Conservation (phyloP, 2,113 vertebrate genomes). For the Periophthalmodon schlosseri region DNA sequence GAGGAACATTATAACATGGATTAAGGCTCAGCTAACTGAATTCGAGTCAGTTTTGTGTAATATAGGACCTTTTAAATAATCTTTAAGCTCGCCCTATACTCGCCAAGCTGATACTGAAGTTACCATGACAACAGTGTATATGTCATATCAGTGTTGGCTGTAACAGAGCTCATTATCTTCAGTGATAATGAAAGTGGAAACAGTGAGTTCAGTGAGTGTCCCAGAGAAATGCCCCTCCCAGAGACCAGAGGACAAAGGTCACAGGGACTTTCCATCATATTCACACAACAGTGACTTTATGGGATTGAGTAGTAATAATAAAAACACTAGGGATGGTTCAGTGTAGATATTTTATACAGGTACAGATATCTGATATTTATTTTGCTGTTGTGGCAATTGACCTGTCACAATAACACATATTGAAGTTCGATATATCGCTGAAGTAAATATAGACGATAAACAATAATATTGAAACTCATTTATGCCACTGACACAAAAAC, state of each 20-base stretch:
- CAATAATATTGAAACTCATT: too few species aligned
- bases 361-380: too few species aligned
- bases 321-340: neutral
- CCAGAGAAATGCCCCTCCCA: neutral
- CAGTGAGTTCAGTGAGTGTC: neutral
- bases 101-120: neutral
- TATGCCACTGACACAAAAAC: too few species aligned
- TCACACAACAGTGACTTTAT: neutral
- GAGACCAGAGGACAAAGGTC: neutral
- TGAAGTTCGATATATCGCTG: too few species aligned
- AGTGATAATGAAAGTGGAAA: conserved; percentile 6
- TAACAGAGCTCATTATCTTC: neutral
- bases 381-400: too few species aligned
- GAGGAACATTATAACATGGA: too few species aligned
- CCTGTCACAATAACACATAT: too few species aligned
- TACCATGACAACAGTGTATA: neutral
- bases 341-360: too few species aligned
- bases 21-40: too few species aligned
- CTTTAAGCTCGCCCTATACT: neutral
- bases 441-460: too few species aligned
- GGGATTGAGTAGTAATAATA: neutral
- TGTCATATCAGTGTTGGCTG: neutral
- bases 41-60: too few species aligned
- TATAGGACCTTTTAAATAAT: too few species aligned
- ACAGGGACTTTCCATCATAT: neutral